phyloP scores from a whole-genome alignment of 2,113 vertebrate species.

The Perccottus glenii region DNA sequence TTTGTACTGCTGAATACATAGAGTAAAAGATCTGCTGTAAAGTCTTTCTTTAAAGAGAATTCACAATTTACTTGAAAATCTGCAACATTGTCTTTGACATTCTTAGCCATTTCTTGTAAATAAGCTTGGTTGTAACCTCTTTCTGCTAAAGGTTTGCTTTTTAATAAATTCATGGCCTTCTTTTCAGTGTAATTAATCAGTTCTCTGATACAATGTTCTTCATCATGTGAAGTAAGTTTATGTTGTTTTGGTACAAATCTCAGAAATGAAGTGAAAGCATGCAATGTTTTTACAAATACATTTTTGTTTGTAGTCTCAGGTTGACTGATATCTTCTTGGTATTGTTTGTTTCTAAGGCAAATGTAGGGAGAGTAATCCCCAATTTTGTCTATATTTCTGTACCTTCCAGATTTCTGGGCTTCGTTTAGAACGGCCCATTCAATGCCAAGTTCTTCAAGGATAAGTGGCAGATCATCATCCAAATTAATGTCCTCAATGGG shows the following conservation, averaged over 20 bases:
- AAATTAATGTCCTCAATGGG: conserved; percentile 25
- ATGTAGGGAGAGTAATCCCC: conserved; percentile 15
- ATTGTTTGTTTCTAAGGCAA: background rate
- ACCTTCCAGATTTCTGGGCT: no score
- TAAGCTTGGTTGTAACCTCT: conserved; percentile 29
- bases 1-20: conserved; percentile 60
- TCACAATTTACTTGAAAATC: background rate
- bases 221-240: background rate
- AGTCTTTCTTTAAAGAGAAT: conserved; percentile 51
- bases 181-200: background rate
- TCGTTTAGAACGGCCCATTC: background rate
- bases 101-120: conserved; percentile 56
- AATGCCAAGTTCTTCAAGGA: background rate
- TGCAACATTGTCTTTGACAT: conserved; percentile 24
- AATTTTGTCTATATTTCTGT: background rate
- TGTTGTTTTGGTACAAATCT: no score
- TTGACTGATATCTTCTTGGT: no score
- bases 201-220: background rate
- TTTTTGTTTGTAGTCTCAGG: no score
- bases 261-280: no score
- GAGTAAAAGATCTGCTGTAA: conserved; percentile 43
- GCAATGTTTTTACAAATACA: no score
- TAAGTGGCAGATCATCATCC: rapidly evolving
- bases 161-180: background rate
- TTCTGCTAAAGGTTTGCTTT: conserved; percentile 25